These are phyloP conservation scores for Australoheros scitulus DNA, from an alignment of 2,113 vertebrate genomes.

Conservation along the genomic window DNA sequence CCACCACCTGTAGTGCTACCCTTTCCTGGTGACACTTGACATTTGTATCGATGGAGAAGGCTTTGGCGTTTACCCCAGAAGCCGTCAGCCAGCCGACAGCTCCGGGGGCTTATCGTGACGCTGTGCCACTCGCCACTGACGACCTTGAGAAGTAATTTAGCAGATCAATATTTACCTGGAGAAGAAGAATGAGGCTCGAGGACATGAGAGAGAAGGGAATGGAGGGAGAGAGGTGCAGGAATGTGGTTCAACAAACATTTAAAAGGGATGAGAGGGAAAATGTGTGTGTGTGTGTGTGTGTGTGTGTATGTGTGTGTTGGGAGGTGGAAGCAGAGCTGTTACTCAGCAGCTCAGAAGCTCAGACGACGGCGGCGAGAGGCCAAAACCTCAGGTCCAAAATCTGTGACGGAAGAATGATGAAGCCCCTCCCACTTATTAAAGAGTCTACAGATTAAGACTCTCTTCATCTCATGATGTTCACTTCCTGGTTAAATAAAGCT, in stretches of 20 bases:
- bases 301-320: background rate
- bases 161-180: conserved; percentile 67
- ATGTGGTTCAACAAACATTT: background rate
- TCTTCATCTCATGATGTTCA: fast-evolving
- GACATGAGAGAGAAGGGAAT: background rate
- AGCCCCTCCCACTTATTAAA: too few relatives aligned
- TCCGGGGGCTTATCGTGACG: background rate
- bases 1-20: background rate
- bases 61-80: background rate
- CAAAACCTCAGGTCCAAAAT: background rate
- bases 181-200: conserved; percentile 34
- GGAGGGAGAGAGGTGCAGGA: background rate
- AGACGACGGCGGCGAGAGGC: background rate
- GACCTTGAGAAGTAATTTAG: conserved; percentile 75
- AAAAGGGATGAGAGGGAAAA: background rate
- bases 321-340: background rate
- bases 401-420: too few relatives aligned
- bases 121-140: background rate
- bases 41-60: background rate
- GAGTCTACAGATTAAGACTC: background rate
- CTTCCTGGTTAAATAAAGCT: background rate
- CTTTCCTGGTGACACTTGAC: conserved; percentile 13
- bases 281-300: background rate
- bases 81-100: background rate
- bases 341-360: too few relatives aligned